A percentile compares a stretch with the other conserved stretches of the same genome.
Conservation (phyloP, 2,797 vertebrate genomes). For the Periparus ater region DNA sequence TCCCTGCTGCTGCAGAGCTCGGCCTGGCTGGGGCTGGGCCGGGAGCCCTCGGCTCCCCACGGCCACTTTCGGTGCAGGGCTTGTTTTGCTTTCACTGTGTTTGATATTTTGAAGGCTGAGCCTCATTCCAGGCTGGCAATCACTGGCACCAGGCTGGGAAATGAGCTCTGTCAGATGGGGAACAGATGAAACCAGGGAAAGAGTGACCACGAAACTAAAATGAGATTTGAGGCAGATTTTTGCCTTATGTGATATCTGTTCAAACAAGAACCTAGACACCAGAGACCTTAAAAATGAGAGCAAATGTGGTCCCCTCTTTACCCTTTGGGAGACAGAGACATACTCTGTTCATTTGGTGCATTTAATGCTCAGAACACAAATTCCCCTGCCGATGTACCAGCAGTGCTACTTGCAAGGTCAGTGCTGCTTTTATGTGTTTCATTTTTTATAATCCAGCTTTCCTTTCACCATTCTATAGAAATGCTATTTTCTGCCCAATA, state of each 20-base stretch:
- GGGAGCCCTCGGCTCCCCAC: background rate
- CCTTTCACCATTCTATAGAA: background rate
- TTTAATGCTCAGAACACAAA: background rate
- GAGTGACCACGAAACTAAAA: constrained; percentile 2
- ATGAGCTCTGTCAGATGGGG: constrained; percentile 1
- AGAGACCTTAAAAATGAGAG: background rate
- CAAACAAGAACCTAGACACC: background rate
- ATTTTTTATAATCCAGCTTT: background rate
- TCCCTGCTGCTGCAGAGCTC: background rate
- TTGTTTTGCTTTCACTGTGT: constrained; percentile 4
- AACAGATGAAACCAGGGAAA: background rate
- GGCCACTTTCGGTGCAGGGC: background rate
- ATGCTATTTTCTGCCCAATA: background rate
- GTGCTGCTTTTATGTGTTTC: background rate
- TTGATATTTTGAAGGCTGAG: constrained; percentile 54
- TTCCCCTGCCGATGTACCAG: background rate
- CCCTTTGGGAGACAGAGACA: background rate
- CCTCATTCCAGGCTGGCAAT: constrained; percentile 6
- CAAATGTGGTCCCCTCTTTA: background rate
- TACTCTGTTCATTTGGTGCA: background rate
- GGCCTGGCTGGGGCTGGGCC: background rate
- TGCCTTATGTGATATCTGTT: background rate
- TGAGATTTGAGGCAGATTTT: background rate
- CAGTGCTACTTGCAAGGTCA: background rate
- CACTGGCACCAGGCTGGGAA: constrained; percentile 3